Percentiles rank a stretch among this genome's conserved stretches.
These are phyloP conservation scores for Coecobrya sp. DNA, from an alignment of 2,888 invertebrate genomes.

Conservation along the genomic window DNA sequence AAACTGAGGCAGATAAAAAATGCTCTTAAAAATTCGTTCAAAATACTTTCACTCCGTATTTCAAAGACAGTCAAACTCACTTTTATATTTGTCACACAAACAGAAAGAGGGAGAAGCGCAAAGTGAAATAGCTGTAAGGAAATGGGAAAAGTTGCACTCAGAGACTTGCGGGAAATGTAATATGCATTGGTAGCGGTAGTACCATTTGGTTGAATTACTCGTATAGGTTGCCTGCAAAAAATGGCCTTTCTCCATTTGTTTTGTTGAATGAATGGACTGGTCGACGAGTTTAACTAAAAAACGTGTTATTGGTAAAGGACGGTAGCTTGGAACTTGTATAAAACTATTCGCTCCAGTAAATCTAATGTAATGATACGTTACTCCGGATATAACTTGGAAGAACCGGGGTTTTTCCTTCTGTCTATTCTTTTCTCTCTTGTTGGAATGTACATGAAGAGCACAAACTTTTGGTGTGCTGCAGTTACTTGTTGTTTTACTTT, in stretches of 20 bases:
- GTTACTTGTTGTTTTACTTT: conserved; percentile 17
- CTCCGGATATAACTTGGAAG: conserved; percentile 33
- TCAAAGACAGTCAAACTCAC: conserved; percentile 29
- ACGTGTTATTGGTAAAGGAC: conserved; percentile 23
- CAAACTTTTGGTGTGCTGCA: background rate
- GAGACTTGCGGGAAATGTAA: conserved; percentile 9
- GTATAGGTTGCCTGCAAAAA: conserved; percentile 7
- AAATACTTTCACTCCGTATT: conserved; percentile 30
- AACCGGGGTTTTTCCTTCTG: background rate
- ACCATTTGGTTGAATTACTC: background rate
- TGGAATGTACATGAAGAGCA: background rate
- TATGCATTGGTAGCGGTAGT: background rate
- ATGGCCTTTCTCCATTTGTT: conserved; percentile 40
- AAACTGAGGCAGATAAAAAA: conserved; percentile 59
- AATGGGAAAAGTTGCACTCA: conserved; percentile 74
- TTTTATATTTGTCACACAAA: conserved; percentile 55
- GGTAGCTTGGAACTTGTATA: background rate
- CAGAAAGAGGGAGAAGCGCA: conserved; percentile 31
- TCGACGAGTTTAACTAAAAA: conserved; percentile 29
- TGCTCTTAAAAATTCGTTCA: conserved; percentile 35
- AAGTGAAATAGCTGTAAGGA: conserved; percentile 64
- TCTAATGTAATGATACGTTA: conserved; percentile 62
- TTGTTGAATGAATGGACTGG: conserved; percentile 23
- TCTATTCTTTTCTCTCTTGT: background rate
- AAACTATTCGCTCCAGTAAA: conserved; percentile 37